These are phyloP conservation scores for Eutrigla gurnardus DNA, from an alignment of 2,797 vertebrate genomes.

Conservation along the genomic window DNA sequence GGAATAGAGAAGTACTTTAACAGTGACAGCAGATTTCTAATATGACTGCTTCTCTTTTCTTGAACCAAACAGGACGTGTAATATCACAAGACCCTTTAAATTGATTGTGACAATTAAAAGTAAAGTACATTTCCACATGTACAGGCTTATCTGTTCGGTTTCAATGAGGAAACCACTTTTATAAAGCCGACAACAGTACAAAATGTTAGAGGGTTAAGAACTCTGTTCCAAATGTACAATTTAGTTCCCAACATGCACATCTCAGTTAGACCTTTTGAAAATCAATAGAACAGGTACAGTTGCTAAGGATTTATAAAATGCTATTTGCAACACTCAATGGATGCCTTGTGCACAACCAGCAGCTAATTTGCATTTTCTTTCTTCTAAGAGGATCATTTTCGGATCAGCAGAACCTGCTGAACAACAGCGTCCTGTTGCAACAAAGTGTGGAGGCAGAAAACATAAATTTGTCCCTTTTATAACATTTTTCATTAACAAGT, in stretches of 20 bases:
- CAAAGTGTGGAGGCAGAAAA: neutral
- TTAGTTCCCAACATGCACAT: neutral
- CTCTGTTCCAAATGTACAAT: neutral
- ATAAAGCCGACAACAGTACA: neutral
- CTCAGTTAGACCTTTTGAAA: neutral
- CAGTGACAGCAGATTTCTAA: neutral
- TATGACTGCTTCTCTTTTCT: neutral
- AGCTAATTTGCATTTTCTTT: neutral
- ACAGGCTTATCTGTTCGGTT: neutral
- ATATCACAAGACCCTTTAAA: neutral
- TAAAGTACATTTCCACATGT: neutral
- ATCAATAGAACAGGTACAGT: neutral
- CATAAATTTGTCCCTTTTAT: neutral
- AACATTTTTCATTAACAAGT: slow-evolving; percentile 2
- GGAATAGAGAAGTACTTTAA: slow-evolving; percentile 16
- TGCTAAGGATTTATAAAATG: neutral
- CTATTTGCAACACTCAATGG: neutral
- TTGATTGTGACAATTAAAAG: neutral
- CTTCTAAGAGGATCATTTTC: neutral
- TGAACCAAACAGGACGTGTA: neutral
- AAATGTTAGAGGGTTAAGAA: neutral
- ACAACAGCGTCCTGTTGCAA: neutral
- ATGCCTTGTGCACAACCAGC: neutral
- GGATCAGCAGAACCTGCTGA: neutral
- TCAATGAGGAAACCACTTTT: neutral